These are phyloP conservation scores for Aricia agestis DNA, from an alignment of 1,140 invertebrate genomes.

Conservation along the genomic window DNA sequence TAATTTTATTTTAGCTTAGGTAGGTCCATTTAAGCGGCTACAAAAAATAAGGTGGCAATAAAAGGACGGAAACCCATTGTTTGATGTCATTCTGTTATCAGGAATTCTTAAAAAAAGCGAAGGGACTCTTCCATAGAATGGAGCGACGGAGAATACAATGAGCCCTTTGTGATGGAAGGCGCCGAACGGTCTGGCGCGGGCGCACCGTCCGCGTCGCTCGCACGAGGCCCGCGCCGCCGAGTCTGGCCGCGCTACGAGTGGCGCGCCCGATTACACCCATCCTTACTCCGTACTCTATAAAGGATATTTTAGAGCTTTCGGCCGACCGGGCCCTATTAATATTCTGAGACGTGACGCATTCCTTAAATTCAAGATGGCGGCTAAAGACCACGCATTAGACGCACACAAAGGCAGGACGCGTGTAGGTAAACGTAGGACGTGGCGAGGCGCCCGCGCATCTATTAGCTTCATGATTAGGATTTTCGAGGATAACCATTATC, in stretches of 20 bases:
- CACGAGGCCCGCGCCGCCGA: conserved; percentile 44
- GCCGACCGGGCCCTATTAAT: not conserved
- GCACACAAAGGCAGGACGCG: not conserved
- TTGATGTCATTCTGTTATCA: conserved; percentile 67
- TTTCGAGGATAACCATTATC: conserved; percentile 8
- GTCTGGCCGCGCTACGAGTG: conserved; percentile 40
- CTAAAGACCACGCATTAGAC: not conserved
- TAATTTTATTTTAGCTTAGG: conserved; percentile 59
- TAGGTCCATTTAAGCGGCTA: conserved; percentile 58
- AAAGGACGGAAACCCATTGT: conserved; percentile 75
- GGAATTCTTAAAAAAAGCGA: conserved; percentile 61
- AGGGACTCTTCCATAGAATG: conserved; percentile 58
- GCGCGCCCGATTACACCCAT: conserved; percentile 14
- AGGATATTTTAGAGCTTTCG: conserved; percentile 7
- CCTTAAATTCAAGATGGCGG: conserved; percentile 13
- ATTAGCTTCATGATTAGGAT: no score
- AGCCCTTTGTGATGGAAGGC: conserved; percentile 68
- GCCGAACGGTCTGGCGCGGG: conserved; percentile 64
- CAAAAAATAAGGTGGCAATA: conserved; percentile 76
- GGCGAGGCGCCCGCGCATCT: conserved; percentile 15
- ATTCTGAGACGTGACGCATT: conserved; percentile 5
- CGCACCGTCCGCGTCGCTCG: conserved; percentile 30
- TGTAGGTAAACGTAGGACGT: conserved; percentile 8
- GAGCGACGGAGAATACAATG: conserved; percentile 62
- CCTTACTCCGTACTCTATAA: not conserved